phyloP scores from a whole-genome alignment of 2,888 invertebrate genomes.

The Epinotia bilunana region DNA sequence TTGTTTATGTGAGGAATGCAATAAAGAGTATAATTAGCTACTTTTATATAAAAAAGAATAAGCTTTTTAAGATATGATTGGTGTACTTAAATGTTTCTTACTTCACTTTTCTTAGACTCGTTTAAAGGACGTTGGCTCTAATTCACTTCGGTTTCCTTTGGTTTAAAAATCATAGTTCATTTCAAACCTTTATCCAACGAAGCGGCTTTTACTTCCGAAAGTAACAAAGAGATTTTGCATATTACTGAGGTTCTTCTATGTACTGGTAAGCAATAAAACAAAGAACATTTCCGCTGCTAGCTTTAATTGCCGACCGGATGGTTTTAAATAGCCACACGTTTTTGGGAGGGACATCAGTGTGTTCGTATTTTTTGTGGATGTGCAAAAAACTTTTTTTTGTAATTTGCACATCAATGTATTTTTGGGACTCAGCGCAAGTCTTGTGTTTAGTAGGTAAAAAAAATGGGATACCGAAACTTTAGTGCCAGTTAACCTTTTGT shows the following conservation, averaged over 20 bases:
- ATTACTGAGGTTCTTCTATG: slow-evolving; percentile 12
- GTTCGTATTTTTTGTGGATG: not conserved
- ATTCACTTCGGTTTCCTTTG: not conserved
- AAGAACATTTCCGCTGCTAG: slow-evolving; percentile 28
- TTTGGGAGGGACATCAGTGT: slow-evolving; percentile 11
- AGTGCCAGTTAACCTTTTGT: no score
- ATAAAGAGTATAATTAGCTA: no score
- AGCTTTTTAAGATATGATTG: no score
- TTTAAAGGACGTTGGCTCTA: not conserved
- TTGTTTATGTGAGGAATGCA: no score
- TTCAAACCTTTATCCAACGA: not conserved
- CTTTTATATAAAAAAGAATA: no score
- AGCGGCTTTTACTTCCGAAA: not conserved
- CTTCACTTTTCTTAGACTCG: not conserved
- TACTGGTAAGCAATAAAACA: slow-evolving; percentile 11
- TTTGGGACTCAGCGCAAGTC: not conserved
- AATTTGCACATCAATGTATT: not conserved
- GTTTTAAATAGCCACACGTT: slow-evolving; percentile 27
- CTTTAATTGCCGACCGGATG: slow-evolving; percentile 34
- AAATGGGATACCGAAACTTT: no score
- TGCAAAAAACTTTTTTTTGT: not conserved
- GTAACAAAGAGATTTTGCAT: slow-evolving; percentile 34
- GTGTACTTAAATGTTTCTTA: not conserved
- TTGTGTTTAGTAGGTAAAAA: no score
- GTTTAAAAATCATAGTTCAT: not conserved